phyloP scores from a whole-genome alignment of 2,888 invertebrate species.

The Drosophila rubida region DNA sequence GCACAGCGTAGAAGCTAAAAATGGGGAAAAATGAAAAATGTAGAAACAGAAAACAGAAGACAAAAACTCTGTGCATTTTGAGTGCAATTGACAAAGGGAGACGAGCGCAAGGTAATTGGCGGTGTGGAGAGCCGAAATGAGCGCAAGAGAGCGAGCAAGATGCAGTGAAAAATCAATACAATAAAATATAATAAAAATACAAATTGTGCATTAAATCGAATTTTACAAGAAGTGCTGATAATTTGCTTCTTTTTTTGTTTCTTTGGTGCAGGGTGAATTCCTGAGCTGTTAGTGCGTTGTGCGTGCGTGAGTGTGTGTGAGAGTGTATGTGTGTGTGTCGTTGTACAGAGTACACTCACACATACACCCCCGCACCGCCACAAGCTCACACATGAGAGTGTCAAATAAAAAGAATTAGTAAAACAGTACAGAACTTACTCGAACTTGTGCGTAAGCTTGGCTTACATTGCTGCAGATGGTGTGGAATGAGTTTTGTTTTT shows the following conservation, averaged over 20 bases:
- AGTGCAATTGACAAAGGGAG: conserved; percentile 66
- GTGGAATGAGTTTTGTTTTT: not conserved
- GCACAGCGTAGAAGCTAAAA: conserved; percentile 17
- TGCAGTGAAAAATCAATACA: conserved; percentile 56
- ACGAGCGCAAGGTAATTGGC: conserved; percentile 31
- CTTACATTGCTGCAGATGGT: conserved; percentile 3
- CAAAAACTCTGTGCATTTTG: conserved; percentile 46
- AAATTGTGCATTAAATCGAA: conserved; percentile 1
- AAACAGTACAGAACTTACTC: conserved; percentile 15
- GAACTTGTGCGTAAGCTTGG: conserved; percentile 7
- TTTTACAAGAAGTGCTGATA: not conserved
- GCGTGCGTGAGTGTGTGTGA: not conserved
- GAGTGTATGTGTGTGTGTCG: conserved; percentile 6
- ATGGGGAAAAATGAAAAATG: conserved; percentile 31
- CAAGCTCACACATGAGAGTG: not conserved
- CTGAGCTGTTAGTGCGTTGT: conserved; percentile 37
- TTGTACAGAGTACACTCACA: conserved; percentile 7
- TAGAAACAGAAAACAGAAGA: conserved; percentile 21
- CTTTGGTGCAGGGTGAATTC: conserved; percentile 19
- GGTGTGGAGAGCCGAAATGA: conserved; percentile 15
- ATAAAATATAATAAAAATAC: conserved; percentile 7
- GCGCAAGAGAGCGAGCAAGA: not conserved
- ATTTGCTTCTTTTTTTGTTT: conserved; percentile 17
- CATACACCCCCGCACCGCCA: not conserved
- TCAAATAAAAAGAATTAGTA: conserved; percentile 3